These are phyloP conservation scores for Takifugu flavidus DNA, from an alignment of 2,113 vertebrate genomes.

Conservation along the genomic window DNA sequence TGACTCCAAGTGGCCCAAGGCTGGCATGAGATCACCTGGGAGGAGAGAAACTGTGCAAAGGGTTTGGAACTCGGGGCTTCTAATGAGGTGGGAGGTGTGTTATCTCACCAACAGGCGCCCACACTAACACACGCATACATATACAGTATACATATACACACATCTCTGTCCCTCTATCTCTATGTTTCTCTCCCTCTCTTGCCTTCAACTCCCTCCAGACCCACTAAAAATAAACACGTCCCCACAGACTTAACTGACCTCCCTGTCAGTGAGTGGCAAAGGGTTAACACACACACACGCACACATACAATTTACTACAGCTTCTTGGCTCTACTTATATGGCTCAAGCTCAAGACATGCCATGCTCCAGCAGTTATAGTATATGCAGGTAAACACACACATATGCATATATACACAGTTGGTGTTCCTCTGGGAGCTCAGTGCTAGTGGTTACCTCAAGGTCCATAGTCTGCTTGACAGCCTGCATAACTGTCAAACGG, in stretches of 20 bases:
- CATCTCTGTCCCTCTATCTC: not conserved
- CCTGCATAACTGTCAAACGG: conserved; percentile 57
- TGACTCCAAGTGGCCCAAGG: conserved; percentile 65
- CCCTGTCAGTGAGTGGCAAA: conserved; percentile 69
- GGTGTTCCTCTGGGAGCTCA: conserved; percentile 51
- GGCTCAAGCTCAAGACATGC: conserved; percentile 47
- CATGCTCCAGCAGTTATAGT: conserved; percentile 58
- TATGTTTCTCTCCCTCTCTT: conserved; percentile 26
- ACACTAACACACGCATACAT: conserved; percentile 52
- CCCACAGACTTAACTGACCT: conserved; percentile 72
- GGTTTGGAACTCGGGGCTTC: conserved; percentile 49
- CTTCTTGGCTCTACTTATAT: conserved; percentile 54
- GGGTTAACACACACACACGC: conserved; percentile 66
- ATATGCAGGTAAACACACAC: conserved; percentile 57
- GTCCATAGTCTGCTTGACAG: conserved; percentile 64
- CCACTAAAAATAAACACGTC: conserved; percentile 76
- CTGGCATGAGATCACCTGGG: conserved; percentile 61
- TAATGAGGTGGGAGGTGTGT: conserved; percentile 70
- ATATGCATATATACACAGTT: conserved; percentile 47
- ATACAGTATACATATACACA: conserved; percentile 24
- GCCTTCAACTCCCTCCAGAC: conserved; percentile 54
- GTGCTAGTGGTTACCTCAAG: conserved; percentile 60
- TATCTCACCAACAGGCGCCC: conserved; percentile 66
- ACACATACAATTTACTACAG: conserved; percentile 55
- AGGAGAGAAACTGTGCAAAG: conserved; percentile 27